Evolutionary conservation across 2,113 vertebrate genomes (phyloP).

Genomic region (Cololabis saira): DNA sequence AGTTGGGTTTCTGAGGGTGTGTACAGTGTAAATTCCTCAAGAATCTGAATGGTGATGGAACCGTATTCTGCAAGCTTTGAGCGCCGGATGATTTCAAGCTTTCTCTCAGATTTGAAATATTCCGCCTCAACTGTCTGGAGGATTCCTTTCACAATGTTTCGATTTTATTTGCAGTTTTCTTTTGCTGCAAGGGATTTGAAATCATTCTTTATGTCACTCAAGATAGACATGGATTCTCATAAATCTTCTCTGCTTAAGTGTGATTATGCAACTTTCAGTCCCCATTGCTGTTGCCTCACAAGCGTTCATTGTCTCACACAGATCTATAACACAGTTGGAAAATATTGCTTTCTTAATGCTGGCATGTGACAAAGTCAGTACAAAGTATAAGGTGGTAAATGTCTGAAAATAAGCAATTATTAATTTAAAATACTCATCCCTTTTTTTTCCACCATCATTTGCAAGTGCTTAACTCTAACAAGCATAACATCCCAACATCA

Average conservation of each 20-base stretch:
- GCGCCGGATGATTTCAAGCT: constrained; percentile 15
- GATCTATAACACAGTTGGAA: not conserved
- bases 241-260: constrained; percentile 3
- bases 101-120: constrained; percentile 2
- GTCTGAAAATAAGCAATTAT: not conserved
- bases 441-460: not conserved
- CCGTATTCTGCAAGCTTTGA: constrained; percentile 1
- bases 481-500: too few species aligned
- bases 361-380: not conserved
- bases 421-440: not conserved
- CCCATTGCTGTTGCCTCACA: not conserved
- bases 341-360: not conserved
- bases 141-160: constrained; percentile 8
- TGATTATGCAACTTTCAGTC: not conserved
- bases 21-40: constrained; percentile 23
- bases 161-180: not conserved
- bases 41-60: constrained; percentile 24
- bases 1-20: constrained; percentile 56
- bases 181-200: not conserved
- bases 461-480: too few species aligned
- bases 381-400: not conserved
- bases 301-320: not conserved
- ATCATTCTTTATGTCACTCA: constrained; percentile 27
- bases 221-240: constrained; percentile 5
- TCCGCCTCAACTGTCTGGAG: not conserved